phyloP scores from a whole-genome alignment of 2,113 vertebrate genomes.

The Stomatorhinus ivindoensis region DNA sequence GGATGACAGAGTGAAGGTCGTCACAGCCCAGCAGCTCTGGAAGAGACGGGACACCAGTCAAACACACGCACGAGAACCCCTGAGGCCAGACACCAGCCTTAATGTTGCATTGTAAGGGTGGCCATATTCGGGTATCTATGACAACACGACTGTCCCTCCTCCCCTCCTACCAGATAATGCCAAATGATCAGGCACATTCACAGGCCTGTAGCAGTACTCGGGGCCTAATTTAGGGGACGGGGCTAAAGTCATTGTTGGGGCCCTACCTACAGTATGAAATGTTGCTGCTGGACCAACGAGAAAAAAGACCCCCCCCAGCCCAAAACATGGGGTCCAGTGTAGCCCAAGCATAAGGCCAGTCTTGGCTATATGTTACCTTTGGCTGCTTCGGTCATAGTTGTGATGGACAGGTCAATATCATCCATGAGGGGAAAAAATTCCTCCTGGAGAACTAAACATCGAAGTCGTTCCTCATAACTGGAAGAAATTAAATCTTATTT shows the following conservation, averaged over 20 bases:
- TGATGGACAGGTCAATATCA: conserved; percentile 51
- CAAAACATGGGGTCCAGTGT: neutral
- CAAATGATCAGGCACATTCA: neutral
- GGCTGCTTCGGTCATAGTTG: conserved; percentile 54
- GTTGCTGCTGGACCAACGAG: neutral
- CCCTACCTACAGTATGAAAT: neutral
- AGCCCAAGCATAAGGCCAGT: no score
- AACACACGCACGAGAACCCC: neutral
- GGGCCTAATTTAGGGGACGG: neutral
- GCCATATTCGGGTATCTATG: neutral
- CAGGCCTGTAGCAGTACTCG: neutral
- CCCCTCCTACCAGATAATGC: neutral
- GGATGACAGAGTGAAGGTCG: conserved; percentile 64
- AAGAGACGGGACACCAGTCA: neutral
- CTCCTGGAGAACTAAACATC: conserved; percentile 64
- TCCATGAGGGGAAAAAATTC: conserved; percentile 62
- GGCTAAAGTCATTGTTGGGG: neutral
- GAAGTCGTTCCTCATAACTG: conserved; percentile 62
- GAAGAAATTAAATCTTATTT: neutral
- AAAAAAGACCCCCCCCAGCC: neutral
- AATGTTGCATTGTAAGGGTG: neutral
- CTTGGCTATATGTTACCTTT: conserved; percentile 42
- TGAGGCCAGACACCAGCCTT: neutral
- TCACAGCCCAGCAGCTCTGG: conserved; percentile 64
- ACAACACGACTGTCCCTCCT: neutral